Evolutionary conservation across 2,888 invertebrate genomes (phyloP), one percentile per base, ranked within the genome.

Genomic region (Boloria selene): DNA sequence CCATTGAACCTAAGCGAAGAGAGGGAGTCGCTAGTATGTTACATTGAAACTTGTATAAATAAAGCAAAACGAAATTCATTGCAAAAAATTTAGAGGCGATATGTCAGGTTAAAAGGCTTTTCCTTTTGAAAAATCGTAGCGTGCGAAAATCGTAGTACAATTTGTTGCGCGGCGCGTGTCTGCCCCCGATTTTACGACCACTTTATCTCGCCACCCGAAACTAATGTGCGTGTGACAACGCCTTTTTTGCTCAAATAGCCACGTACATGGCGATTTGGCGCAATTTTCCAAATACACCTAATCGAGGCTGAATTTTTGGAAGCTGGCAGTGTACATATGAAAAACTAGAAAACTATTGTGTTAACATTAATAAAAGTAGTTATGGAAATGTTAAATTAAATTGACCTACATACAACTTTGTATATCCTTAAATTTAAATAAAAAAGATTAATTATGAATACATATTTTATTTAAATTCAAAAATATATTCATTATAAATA

Each of bases 111-210:
- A 51, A 55, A 61, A 59, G 38, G 42, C 10, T 58, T 66, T 67
- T 42, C 52, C 42, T 18, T 67, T 56, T 31, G 61, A 47, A 66
- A 64, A 61, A 66, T 65, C 51, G 60, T 47, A 50, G 42, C 56
- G 22, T 49, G 47, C 54, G 51, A 58, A 60, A 64, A 51, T 58
- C 68, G 71, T 67, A 70, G 71, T 69, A 74, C 75, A 69, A 80
- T 81, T 79, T 79, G 77, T 83, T 78, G 72, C 56, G 31, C 22
- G 44, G 71, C 72, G 73, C 73, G 73, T 74, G 74, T 74, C 80
- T 81, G 79, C 76, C 77, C 74, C 74, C 77, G 81, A 83, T 81
- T 81, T 82, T 78, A 79, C 78, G 78, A 75, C 74, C 81, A 79
- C 82, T 84, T 79, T 79, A 80, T 78, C 76, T 77, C 72, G 71